Conservation (phyloP, 2,113 vertebrate genomes). For the Ciconia stormi region DNA sequence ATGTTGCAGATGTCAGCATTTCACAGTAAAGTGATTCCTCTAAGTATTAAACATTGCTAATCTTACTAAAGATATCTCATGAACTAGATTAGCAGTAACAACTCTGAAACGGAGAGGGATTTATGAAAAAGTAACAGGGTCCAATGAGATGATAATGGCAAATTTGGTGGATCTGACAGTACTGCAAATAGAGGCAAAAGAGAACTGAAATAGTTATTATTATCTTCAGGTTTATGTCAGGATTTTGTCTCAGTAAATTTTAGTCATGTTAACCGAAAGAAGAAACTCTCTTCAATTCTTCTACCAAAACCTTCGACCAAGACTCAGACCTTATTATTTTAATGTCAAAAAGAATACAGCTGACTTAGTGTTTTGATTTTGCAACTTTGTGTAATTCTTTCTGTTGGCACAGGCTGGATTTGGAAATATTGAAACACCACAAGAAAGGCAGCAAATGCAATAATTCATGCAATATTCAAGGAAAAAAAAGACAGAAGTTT, state of each 20-base stretch:
- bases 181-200: not conserved
- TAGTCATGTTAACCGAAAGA: not conserved
- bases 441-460: not conserved
- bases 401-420: not conserved
- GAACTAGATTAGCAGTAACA: not conserved
- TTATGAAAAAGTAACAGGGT: not conserved
- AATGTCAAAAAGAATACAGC: not conserved
- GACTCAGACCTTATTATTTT: not conserved
- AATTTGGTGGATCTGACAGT: not conserved
- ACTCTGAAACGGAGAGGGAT: not conserved
- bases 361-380: not conserved
- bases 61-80: not conserved
- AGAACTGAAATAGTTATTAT: not conserved
- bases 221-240: not conserved
- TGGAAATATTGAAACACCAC: not conserved
- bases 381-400: not conserved
- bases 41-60: not conserved
- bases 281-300: not conserved
- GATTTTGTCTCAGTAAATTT: not conserved
- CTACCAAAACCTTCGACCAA: not conserved
- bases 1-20: not conserved
- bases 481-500: not conserved
- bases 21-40: not conserved
- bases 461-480: not conserved
- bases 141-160: not conserved